Conservation (phyloP, 2,797 vertebrate species). For the Denticeps clupeoides region DNA sequence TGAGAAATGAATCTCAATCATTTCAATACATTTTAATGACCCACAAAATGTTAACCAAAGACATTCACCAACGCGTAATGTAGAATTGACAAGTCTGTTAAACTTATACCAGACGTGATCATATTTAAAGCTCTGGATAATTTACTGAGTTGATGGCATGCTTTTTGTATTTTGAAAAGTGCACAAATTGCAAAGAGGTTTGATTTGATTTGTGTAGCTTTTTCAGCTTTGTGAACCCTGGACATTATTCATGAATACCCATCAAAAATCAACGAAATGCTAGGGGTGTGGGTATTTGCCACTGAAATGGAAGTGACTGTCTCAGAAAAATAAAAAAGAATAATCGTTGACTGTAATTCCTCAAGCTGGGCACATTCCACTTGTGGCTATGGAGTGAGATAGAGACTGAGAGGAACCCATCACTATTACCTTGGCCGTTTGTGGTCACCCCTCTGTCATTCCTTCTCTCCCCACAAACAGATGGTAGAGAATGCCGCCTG, state of each 20-base stretch:
- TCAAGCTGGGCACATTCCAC: conserved; percentile 27
- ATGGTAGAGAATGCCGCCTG: conserved; percentile 45
- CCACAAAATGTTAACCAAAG: no score
- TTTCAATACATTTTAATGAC: no score
- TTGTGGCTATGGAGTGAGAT: conserved; percentile 45
- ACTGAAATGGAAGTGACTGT: conserved; percentile 18
- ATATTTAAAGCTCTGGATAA: no score
- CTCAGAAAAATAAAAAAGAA: conserved; percentile 10
- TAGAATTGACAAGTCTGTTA: no score
- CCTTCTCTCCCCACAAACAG: conserved; percentile 49
- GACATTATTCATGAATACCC: no score
- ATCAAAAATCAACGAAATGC: neutral
- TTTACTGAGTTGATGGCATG: conserved; percentile 6
- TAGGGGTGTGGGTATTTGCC: neutral
- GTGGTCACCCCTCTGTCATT: conserved; percentile 47
- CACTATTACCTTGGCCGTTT: conserved; percentile 58
- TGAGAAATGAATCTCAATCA: no score
- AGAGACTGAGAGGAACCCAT: conserved; percentile 57
- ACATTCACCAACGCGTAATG: no score
- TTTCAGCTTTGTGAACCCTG: no score
- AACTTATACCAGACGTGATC: no score
- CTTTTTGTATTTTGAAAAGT: conserved; percentile 22
- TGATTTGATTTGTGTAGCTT: no score
- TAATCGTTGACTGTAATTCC: conserved; percentile 27
- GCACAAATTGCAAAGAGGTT: conserved; percentile 27